These are phyloP conservation scores for Astyanax mexicanus DNA, from an alignment of 2,797 vertebrate genomes.

Conservation along the genomic window DNA sequence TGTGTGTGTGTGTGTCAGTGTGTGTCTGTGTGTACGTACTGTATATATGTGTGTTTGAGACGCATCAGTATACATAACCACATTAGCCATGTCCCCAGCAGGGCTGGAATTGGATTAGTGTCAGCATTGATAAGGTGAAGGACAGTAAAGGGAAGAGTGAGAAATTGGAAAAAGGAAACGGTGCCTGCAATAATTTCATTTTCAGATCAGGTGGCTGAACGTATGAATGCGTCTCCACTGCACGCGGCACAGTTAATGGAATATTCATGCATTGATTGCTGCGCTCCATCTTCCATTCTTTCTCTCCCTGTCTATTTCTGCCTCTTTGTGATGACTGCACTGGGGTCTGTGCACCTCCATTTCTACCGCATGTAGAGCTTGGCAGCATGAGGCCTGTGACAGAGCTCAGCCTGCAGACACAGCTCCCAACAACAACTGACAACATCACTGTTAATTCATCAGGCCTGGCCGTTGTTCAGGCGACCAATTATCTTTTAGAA, in stretches of 20 bases:
- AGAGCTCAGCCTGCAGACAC: background rate
- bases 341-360: constrained; percentile 11
- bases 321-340: constrained; percentile 34
- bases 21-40: constrained; percentile 13
- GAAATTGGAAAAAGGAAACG: constrained; percentile 80
- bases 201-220: constrained; percentile 76
- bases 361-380: background rate
- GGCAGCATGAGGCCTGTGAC: background rate
- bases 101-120: constrained; percentile 82
- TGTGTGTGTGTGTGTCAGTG: constrained; percentile 34
- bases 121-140: constrained; percentile 78
- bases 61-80: constrained; percentile 74
- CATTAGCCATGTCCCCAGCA: constrained; percentile 75
- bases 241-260: constrained; percentile 79
- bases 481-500: background rate
- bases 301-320: constrained; percentile 48
- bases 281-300: constrained; percentile 59
- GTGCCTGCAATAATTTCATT: constrained; percentile 80
- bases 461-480: background rate
- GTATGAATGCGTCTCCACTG: constrained; percentile 72
- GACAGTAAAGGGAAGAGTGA: constrained; percentile 75
- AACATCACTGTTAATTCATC: background rate
- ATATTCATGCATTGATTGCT: constrained; percentile 80
- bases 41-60: constrained; percentile 38
- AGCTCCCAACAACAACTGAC: background rate